These are phyloP conservation scores for Masticophis lateralis DNA, from an alignment of 2,797 vertebrate species.

Conservation along the genomic window DNA sequence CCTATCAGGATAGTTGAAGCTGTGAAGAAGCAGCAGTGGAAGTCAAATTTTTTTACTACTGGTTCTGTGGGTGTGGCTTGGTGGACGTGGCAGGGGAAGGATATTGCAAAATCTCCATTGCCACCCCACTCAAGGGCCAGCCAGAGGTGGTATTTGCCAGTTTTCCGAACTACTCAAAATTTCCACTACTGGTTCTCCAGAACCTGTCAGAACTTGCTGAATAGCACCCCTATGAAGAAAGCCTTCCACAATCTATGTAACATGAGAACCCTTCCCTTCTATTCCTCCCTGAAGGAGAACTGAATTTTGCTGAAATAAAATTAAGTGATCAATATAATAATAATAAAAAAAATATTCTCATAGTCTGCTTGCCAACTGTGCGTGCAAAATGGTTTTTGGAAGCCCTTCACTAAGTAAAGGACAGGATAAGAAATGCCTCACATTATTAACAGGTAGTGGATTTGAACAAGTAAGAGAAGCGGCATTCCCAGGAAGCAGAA, in stretches of 20 bases:
- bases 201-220: no score
- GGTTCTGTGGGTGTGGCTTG: no score
- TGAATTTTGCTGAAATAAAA: background rate
- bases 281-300: background rate
- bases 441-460: constrained; percentile 14
- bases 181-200: no score
- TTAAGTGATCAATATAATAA: background rate
- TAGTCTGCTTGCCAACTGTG: background rate
- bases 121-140: no score
- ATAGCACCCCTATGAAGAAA: no score
- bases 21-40: background rate
- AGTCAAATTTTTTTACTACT: no score
- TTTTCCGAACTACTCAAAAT: no score
- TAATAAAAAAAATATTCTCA: constrained; percentile 17
- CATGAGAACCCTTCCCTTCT: background rate
- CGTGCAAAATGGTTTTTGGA: background rate
- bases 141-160: no score
- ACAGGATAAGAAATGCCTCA: constrained; percentile 13
- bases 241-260: background rate
- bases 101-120: no score
- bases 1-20: background rate
- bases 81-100: no score
- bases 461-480: constrained; percentile 3
- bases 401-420: background rate
- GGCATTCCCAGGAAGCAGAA: constrained; percentile 14